Evolutionary conservation across 2,797 vertebrate species (phyloP).

Genomic region (Lophotriccus pileatus): DNA sequence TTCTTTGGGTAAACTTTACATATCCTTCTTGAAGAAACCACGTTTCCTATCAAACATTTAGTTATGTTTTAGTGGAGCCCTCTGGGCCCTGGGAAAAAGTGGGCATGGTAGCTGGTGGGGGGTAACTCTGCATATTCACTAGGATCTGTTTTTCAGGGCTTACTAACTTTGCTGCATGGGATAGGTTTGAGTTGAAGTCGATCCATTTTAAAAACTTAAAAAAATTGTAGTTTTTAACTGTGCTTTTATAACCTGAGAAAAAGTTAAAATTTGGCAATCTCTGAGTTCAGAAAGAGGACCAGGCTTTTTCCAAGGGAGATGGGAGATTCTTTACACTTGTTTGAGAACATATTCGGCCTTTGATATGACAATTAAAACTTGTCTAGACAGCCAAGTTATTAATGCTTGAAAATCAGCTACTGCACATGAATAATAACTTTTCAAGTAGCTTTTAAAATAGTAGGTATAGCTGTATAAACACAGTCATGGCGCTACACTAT

Average conservation of each 20-base stretch:
- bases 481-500: conserved; percentile 62
- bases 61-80: conserved; percentile 42
- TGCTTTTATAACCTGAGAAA: conserved; percentile 26
- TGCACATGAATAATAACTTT: conserved; percentile 65
- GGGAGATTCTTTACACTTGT: conserved; percentile 33
- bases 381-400: conserved; percentile 65
- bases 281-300: background rate
- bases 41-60: conserved; percentile 45
- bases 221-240: conserved; percentile 2
- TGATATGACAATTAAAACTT: conserved; percentile 70
- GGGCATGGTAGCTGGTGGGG: conserved; percentile 30
- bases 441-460: conserved; percentile 60
- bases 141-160: conserved; percentile 68
- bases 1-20: conserved; percentile 54
- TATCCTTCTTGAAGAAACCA: conserved; percentile 51
- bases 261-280: background rate
- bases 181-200: background rate
- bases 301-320: background rate
- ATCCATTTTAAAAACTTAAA: background rate
- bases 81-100: conserved; percentile 42
- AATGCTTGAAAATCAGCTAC: conserved; percentile 62
- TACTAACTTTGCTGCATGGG: conserved; percentile 63
- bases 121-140: conserved; percentile 51
- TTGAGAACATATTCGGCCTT: conserved; percentile 39
- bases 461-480: conserved; percentile 66